Percentiles rank a stretch among this genome's conserved stretches.
phyloP scores from a whole-genome alignment of 2,113 vertebrate species.

The Picathartes gymnocephalus region DNA sequence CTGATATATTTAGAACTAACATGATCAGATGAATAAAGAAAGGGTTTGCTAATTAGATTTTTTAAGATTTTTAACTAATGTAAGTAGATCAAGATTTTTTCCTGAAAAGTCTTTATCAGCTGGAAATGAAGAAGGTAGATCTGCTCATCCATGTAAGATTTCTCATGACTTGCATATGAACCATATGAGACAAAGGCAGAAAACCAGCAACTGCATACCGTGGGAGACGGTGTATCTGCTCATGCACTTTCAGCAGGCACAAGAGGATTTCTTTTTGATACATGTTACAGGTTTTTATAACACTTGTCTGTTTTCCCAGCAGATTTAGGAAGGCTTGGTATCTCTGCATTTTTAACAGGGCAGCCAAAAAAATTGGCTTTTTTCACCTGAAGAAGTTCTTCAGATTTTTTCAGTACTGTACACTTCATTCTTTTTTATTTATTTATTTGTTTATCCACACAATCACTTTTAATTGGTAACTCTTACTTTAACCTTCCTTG shows the following conservation, averaged over 20 bases:
- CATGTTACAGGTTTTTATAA: background rate
- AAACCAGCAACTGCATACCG: background rate
- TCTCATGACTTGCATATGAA: background rate
- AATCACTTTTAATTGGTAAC: background rate
- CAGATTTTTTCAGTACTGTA: background rate
- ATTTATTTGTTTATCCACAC: background rate
- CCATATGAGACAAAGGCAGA: background rate
- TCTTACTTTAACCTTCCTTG: background rate
- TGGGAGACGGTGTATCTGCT: background rate
- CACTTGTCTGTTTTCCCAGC: background rate
- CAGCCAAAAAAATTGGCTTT: background rate
- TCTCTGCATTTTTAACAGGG: background rate
- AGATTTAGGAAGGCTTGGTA: background rate
- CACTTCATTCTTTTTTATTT: background rate
- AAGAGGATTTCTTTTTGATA: background rate
- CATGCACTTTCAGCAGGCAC: background rate
- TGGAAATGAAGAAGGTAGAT: background rate
- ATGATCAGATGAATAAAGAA: background rate
- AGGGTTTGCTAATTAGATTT: background rate
- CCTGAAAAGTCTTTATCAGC: background rate
- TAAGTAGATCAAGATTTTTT: background rate
- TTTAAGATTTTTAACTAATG: background rate
- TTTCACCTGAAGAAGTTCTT: background rate
- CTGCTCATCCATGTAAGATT: background rate
- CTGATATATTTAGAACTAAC: background rate